Conservation (phyloP, 2,888 invertebrate species). For the Agrotis puta region DNA sequence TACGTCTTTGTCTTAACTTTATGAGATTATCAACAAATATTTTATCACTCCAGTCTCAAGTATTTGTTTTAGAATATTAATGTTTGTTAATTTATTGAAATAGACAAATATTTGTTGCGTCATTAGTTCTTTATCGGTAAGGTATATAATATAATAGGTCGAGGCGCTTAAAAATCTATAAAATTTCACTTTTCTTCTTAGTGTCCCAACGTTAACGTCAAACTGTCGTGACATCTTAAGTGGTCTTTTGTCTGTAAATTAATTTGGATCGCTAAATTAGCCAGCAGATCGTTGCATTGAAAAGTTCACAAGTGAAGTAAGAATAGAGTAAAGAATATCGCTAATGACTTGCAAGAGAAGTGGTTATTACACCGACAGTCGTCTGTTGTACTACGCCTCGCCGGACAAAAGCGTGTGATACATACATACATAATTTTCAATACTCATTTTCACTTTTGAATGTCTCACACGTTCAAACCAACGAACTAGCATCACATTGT, state of each 20-base stretch:
- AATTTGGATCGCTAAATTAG: neutral
- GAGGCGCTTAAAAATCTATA: slow-evolving; percentile 17
- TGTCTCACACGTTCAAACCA: slow-evolving; percentile 57
- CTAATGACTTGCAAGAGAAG: slow-evolving; percentile 14
- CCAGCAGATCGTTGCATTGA: too few species aligned
- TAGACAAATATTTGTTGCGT: slow-evolving; percentile 52
- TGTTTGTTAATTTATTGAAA: slow-evolving; percentile 45
- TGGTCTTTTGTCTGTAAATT: neutral
- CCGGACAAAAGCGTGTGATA: slow-evolving; percentile 62
- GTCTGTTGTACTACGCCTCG: neutral
- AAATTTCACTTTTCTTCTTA: slow-evolving; percentile 37
- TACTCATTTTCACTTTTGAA: slow-evolving; percentile 62
- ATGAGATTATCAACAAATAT: slow-evolving; percentile 37
- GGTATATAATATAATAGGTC: neutral
- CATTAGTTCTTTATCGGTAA: slow-evolving; percentile 23
- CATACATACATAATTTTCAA: slow-evolving; percentile 55
- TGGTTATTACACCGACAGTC: slow-evolving; percentile 3
- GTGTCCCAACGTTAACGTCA: too few species aligned
- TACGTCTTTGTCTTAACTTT: slow-evolving; percentile 37
- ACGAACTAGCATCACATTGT: slow-evolving; percentile 76
- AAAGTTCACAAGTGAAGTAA: slow-evolving; percentile 11
- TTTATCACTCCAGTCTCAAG: slow-evolving; percentile 15
- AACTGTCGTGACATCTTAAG: too few species aligned
- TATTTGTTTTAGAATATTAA: slow-evolving; percentile 48
- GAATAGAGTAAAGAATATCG: slow-evolving; percentile 6